phyloP scores from a whole-genome alignment of 2,113 vertebrate species.

The Psammodynastes pulverulentus region DNA sequence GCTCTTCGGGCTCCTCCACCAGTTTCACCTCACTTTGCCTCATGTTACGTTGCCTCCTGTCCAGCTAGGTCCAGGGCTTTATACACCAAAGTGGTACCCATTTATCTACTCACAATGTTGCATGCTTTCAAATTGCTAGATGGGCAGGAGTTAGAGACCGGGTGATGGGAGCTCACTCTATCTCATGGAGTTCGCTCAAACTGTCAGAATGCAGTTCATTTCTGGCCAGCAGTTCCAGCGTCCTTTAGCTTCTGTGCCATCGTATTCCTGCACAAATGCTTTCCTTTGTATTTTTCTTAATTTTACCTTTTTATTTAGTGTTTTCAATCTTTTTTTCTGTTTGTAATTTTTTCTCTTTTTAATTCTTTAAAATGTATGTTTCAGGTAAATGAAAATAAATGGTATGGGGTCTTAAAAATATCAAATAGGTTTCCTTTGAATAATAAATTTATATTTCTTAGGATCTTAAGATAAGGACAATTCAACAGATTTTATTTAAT shows the following conservation, averaged over 20 bases:
- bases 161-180: no score
- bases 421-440: not conserved
- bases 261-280: not conserved
- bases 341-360: no score
- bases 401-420: not conserved
- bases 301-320: not conserved
- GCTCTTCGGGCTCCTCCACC: not conserved
- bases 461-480: not conserved
- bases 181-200: no score
- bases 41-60: not conserved
- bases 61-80: not conserved
- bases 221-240: no score
- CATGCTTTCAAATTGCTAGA: not conserved
- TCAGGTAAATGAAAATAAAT: not conserved
- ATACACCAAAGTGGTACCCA: not conserved
- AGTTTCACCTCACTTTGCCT: not conserved
- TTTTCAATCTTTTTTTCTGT: not conserved
- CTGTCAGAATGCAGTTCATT: no score
- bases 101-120: not conserved
- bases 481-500: not conserved
- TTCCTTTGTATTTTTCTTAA: not conserved
- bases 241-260: no score
- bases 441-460: not conserved
- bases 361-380: not conserved
- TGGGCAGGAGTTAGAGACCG: no score